Evolutionary conservation across 1,140 invertebrate genomes (phyloP), one percentile per base, ranked within the genome.

Genomic region (Drosophila ercepeae): DNA sequence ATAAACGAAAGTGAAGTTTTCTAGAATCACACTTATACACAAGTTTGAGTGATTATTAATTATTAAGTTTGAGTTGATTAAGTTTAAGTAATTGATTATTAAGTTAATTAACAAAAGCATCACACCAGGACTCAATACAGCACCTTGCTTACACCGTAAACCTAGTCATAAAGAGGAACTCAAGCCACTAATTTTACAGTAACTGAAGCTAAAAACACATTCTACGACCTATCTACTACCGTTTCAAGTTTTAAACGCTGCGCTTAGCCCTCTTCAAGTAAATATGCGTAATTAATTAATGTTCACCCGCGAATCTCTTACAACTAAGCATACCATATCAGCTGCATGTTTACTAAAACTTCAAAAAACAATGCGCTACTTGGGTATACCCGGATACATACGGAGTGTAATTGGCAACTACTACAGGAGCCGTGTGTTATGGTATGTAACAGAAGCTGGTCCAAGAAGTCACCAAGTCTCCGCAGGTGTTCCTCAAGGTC

Each of bases 1-100:
- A 39, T 29, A 36, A 36, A 54, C 23, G 19, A 48, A 13, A 27
- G n/a, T n/a, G n/a, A 27, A 25, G 64, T 48, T 44, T 53, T 34
- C 49, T 27, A 69, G 36, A 63, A 32, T 8, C 58, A 44, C 36
- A 64, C 58, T 63, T 46, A 13, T 14, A 34, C 29, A 36, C 60
- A 36, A 55, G 70, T 78, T 86, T 39, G 81, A 84, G 81, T 84
- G 81, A 84, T 65, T 76, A 59, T 57, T 51, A 51, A 79, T 76
- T 49, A 46, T 51, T n/a, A n/a, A n/a, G n/a, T n/a, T n/a, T n/a
- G n/a, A n/a, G n/a, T n/a, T n/a, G n/a, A n/a, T n/a, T n/a, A n/a
- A n/a, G n/a, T n/a, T n/a, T n/a, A n/a, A n/a, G n/a, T n/a, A n/a
- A n/a, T n/a, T n/a, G n/a, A n/a, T n/a, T n/a, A n/a, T n/a, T n/a